A percentile compares a stretch with the other conserved stretches of the same genome.
Evolutionary conservation across 2,797 vertebrate genomes (phyloP).

Genomic region (Cyclopterus lumpus): DNA sequence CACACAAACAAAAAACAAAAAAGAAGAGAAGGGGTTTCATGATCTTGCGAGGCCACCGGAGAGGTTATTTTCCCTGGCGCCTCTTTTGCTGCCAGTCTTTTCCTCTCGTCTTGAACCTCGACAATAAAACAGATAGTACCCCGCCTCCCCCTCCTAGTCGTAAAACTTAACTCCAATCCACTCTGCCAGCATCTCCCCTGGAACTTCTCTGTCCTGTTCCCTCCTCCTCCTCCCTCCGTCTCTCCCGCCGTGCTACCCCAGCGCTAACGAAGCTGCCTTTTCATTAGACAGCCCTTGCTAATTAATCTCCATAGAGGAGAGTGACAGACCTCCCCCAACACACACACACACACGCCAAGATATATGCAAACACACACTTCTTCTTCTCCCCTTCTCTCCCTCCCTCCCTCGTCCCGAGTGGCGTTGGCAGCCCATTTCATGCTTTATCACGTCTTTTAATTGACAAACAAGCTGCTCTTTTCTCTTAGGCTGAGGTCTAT

Average conservation of each 20-base stretch:
- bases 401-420: slow-evolving; percentile 79
- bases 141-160: slow-evolving; percentile 50
- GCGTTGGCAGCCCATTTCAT: slow-evolving; percentile 88
- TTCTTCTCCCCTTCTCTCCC: slow-evolving; percentile 57
- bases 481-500: slow-evolving; percentile 89
- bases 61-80: neutral
- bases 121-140: slow-evolving; percentile 22
- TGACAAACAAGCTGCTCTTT: slow-evolving; percentile 90
- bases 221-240: slow-evolving; percentile 39
- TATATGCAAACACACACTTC: slow-evolving; percentile 79
- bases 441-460: slow-evolving; percentile 91
- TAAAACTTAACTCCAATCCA: slow-evolving; percentile 61
- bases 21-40: slow-evolving; percentile 28
- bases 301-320: slow-evolving; percentile 87
- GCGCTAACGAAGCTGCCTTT: slow-evolving; percentile 82
- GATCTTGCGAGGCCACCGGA: slow-evolving; percentile 14
- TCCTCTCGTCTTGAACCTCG: slow-evolving; percentile 30
- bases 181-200: slow-evolving; percentile 65
- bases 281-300: slow-evolving; percentile 86
- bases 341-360: slow-evolving; percentile 70
- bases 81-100: slow-evolving; percentile 13
- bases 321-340: slow-evolving; percentile 82
- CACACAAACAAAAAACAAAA: slow-evolving; percentile 21
- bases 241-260: slow-evolving; percentile 74
- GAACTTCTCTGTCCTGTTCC: slow-evolving; percentile 64